These are phyloP conservation scores for Lordiphosa stackelbergi DNA, from an alignment of 1,140 invertebrate genomes.

Conservation along the genomic window DNA sequence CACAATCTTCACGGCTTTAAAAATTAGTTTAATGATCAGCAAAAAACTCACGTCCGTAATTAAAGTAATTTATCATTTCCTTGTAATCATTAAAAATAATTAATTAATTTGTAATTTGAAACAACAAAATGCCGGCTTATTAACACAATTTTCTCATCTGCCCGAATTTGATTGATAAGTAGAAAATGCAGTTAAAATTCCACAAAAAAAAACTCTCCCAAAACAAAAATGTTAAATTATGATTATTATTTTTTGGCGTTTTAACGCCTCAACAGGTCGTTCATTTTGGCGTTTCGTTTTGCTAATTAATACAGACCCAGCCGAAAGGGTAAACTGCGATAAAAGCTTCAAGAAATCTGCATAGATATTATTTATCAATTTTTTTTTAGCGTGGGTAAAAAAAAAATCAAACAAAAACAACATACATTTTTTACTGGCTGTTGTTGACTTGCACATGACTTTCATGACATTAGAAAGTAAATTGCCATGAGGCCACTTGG, in stretches of 20 bases:
- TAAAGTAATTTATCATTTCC: conserved; percentile 66
- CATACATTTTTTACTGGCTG: conserved; percentile 15
- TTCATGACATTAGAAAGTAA: conserved; percentile 74
- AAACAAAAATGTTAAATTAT: conserved; percentile 25
- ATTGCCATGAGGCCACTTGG: conserved; percentile 73
- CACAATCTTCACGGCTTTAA: conserved; percentile 31
- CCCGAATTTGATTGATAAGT: conserved; percentile 54
- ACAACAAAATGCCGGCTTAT: conserved; percentile 19
- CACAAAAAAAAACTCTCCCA: conserved; percentile 21
- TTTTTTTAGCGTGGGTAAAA: conserved; percentile 44
- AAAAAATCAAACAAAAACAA: conserved; percentile 19
- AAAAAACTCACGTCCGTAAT: conserved; percentile 39
- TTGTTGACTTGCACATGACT: conserved; percentile 69
- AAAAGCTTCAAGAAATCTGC: conserved; percentile 40
- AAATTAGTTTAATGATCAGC: conserved; percentile 43
- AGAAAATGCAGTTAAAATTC: conserved; percentile 49
- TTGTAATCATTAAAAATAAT: conserved; percentile 57
- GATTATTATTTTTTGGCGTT: conserved; percentile 42
- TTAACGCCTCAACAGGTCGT: conserved; percentile 41
- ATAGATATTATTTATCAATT: conserved; percentile 61
- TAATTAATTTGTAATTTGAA: conserved; percentile 61
- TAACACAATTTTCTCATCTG: conserved; percentile 31
- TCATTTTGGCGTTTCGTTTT: conserved; percentile 8
- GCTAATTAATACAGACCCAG: conserved; percentile 30
- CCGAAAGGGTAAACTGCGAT: conserved; percentile 11